Percentiles rank a stretch among this genome's conserved stretches.
phyloP scores from a whole-genome alignment of 1,140 invertebrate genomes.

The Lepidurus arcticus region DNA sequence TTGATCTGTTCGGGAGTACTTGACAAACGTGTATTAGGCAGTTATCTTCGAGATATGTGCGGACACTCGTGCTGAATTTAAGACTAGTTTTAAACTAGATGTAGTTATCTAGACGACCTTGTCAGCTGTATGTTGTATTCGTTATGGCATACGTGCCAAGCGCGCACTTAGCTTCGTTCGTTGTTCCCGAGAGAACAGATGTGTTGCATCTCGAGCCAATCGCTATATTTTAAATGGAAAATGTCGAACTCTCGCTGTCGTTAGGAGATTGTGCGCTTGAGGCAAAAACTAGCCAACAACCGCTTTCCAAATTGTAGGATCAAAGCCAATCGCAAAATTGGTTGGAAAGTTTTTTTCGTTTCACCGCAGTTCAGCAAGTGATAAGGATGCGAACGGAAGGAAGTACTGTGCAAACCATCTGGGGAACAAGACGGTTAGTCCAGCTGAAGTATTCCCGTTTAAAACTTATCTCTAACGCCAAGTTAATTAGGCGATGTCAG shows the following conservation, averaged over 20 bases:
- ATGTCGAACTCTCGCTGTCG: background rate
- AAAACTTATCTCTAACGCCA: too few species aligned
- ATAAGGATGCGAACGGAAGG: background rate
- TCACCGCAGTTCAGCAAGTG: background rate
- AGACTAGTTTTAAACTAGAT: background rate
- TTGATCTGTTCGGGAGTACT: too few species aligned
- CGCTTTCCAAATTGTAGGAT: background rate
- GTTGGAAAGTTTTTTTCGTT: background rate
- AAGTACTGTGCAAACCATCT: conserved; percentile 21
- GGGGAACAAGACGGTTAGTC: conserved; percentile 1
- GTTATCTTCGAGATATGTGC: too few species aligned
- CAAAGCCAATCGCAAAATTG: background rate
- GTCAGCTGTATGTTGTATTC: background rate
- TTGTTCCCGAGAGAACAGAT: background rate
- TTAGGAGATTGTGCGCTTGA: background rate
- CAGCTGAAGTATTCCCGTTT: background rate
- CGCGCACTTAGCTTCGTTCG: background rate
- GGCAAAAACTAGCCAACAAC: background rate
- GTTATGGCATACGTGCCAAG: background rate
- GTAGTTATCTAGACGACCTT: conserved; percentile 1
- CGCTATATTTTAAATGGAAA: background rate
- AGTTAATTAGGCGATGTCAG: too few species aligned
- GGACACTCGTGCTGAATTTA: background rate
- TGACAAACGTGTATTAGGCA: too few species aligned
- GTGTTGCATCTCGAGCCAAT: background rate